A percentile compares a stretch with the other conserved stretches of the same genome.
Evolutionary conservation across 2,888 invertebrate species (phyloP).

Genomic region (Schizotus pectinicornis): DNA sequence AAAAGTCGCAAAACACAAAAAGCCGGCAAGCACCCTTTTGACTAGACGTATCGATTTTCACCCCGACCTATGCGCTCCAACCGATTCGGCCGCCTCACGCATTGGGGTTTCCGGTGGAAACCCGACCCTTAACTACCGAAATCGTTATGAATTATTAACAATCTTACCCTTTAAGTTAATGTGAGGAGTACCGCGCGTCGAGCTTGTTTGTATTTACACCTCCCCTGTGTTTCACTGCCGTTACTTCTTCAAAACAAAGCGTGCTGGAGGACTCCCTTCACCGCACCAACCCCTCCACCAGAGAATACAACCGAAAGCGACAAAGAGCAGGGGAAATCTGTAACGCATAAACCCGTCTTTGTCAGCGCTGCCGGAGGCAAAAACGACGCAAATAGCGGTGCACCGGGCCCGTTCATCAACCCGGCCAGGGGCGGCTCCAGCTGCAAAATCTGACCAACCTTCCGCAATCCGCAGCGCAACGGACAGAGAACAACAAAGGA

Average conservation of each 20-base stretch:
- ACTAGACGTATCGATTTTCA: constrained; percentile 14
- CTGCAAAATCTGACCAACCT: too few species aligned
- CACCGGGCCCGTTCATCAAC: too few species aligned
- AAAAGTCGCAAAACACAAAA: not conserved
- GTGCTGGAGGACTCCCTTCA: constrained; percentile 5
- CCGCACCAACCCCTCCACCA: constrained; percentile 4
- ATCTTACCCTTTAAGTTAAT: constrained; percentile 13
- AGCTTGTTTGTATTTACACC: not conserved
- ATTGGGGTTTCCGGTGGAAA: not conserved
- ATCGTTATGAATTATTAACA: constrained; percentile 2
- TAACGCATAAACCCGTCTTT: constrained; percentile 9
- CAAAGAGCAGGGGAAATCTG: too few species aligned
- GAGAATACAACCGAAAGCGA: not conserved
- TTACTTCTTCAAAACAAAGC: constrained; percentile 22
- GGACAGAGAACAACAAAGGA: too few species aligned
- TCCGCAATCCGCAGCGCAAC: too few species aligned
- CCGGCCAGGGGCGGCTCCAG: too few species aligned
- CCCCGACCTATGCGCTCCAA: constrained; percentile 8
- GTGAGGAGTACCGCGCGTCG: not conserved
- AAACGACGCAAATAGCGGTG: constrained; percentile 4
- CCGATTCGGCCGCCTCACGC: too few species aligned
- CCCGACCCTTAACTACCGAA: not conserved
- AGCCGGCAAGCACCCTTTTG: constrained; percentile 12
- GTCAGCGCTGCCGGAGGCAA: constrained; percentile 15
- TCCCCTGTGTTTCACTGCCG: constrained; percentile 1